A percentile compares a stretch with the other conserved stretches of the same genome.
These are phyloP conservation scores for Gisinianus flammeolus DNA, from an alignment of 2,888 invertebrate genomes.

Conservation along the genomic window DNA sequence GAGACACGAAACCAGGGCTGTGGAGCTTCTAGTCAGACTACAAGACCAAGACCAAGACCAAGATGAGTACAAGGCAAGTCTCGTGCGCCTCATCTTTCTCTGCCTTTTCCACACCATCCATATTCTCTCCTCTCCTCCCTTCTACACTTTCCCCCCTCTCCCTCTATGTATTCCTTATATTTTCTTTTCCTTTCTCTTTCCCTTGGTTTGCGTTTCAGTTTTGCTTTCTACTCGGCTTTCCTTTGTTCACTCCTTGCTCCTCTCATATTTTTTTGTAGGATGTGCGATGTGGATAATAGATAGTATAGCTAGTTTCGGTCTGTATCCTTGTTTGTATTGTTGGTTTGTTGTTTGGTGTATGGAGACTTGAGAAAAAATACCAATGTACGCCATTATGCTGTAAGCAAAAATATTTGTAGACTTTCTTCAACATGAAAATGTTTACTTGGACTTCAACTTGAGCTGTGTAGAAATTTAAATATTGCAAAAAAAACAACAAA, in stretches of 20 bases:
- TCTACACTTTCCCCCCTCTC: neutral
- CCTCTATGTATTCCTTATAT: neutral
- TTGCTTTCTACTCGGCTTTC: neutral
- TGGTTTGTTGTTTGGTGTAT: too few relatives aligned
- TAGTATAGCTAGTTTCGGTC: too few relatives aligned
- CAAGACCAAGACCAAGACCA: slow-evolving; percentile 41
- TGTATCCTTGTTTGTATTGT: too few relatives aligned
- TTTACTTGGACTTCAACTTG: too few relatives aligned
- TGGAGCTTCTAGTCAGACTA: slow-evolving; percentile 42
- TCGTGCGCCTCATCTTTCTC: neutral
- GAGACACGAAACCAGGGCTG: slow-evolving; percentile 31
- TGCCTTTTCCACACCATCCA: slow-evolving; percentile 22
- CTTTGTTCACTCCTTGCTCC: neutral
- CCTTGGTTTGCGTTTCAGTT: neutral
- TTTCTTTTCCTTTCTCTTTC: neutral
- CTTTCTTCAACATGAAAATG: too few relatives aligned
- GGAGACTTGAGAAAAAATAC: too few relatives aligned
- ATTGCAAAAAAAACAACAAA: too few relatives aligned
- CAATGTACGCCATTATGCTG: too few relatives aligned
- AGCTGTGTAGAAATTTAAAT: too few relatives aligned
- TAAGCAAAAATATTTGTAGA: too few relatives aligned
- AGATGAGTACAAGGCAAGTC: slow-evolving; percentile 43
- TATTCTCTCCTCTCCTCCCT: neutral
- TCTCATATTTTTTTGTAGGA: too few relatives aligned
- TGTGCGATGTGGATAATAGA: too few relatives aligned